Conservation (phyloP, 2,113 vertebrate species). For the Mesembrinibis cayennensis region DNA sequence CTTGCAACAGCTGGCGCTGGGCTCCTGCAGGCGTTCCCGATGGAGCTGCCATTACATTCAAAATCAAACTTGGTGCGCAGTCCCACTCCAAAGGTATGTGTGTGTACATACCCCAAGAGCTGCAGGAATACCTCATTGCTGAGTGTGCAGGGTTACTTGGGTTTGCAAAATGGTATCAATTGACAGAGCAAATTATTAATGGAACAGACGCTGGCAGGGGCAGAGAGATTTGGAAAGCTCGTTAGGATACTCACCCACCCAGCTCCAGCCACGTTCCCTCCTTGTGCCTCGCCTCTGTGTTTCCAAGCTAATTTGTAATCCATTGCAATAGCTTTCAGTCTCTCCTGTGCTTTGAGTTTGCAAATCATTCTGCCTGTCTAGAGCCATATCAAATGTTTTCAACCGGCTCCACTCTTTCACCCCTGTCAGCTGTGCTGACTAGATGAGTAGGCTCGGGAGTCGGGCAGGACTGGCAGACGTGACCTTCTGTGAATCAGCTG, state of each 20-base stretch:
- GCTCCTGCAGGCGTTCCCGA: rapidly evolving
- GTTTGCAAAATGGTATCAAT: neutral
- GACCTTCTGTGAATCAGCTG: constrained; percentile 19
- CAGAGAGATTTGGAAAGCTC: neutral
- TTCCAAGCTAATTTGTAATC: constrained; percentile 35
- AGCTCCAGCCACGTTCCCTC: neutral
- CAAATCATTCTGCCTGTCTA: constrained; percentile 26
- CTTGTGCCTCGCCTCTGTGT: neutral
- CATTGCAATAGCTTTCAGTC: neutral
- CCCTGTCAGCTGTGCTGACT: neutral
- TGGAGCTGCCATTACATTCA: neutral
- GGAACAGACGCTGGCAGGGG: neutral
- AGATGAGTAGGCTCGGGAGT: neutral
- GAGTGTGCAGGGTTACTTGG: neutral
- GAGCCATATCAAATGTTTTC: constrained; percentile 1
- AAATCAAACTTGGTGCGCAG: neutral
- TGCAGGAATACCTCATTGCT: neutral
- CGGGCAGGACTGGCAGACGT: neutral
- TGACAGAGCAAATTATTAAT: constrained; percentile 26
- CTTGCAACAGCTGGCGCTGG: neutral
- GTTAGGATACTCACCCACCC: neutral
- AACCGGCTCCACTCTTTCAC: neutral
- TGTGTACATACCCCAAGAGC: neutral
- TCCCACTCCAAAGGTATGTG: neutral
- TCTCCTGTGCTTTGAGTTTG: neutral